Conservation (phyloP, 2,113 vertebrate genomes). For the Cnemophilus loriae region DNA sequence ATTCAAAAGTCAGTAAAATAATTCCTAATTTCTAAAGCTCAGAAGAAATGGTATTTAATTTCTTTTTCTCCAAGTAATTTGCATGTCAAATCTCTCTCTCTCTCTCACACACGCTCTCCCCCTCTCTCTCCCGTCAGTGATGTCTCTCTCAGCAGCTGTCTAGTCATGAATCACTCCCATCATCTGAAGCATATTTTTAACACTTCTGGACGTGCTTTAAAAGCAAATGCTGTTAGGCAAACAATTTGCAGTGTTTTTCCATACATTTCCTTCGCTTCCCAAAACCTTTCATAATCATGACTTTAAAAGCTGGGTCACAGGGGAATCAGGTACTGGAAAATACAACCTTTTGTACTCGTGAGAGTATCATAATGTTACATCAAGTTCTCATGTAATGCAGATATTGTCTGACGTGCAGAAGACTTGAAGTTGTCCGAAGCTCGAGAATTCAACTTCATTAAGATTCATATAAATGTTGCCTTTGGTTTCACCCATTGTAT, state of each 20-base stretch:
- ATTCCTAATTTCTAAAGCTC: constrained; percentile 3
- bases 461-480: constrained; percentile 33
- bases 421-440: not conserved
- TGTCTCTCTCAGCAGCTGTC: constrained; percentile 60
- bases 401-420: not conserved
- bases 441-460: constrained; percentile 28
- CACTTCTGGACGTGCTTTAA: constrained; percentile 47
- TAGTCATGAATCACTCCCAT: constrained; percentile 55
- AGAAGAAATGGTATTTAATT: constrained; percentile 35
- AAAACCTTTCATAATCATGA: not conserved
- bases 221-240: constrained; percentile 49
- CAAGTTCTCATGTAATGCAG: constrained; percentile 8
- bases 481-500: constrained; percentile 26
- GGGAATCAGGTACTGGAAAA: constrained; percentile 27
- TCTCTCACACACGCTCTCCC: not conserved
- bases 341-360: not conserved
- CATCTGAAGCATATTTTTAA: constrained; percentile 61
- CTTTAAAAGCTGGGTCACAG: constrained; percentile 33
- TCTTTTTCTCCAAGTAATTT: constrained; percentile 38
- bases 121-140: constrained; percentile 12
- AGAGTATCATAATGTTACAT: constrained; percentile 1
- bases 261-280: not conserved
- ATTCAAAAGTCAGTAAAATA: constrained; percentile 34
- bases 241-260: not conserved
- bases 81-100: constrained; percentile 38